Percentiles rank a stretch among this genome's conserved stretches.
phyloP scores from a whole-genome alignment of 2,113 vertebrate species.

The Hymenochirus boettgeri region DNA sequence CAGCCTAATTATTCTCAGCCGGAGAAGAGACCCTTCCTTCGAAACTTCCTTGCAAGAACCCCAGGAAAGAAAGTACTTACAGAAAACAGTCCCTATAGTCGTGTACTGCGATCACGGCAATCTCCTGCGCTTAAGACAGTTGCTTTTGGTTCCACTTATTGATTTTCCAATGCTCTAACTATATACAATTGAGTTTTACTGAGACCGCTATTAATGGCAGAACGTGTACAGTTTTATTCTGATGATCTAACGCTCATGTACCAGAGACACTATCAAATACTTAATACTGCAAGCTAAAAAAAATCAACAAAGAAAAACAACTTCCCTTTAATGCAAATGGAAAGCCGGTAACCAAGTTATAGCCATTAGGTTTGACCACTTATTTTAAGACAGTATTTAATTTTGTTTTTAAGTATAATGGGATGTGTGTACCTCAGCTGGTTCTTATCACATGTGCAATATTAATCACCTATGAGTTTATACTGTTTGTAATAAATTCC shows the following conservation, averaged over 20 bases:
- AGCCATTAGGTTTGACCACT: not conserved
- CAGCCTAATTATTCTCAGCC: conserved; percentile 66
- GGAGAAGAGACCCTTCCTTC: conserved; percentile 77
- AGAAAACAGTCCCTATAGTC: conserved; percentile 62
- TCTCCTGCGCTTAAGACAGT: conserved; percentile 53
- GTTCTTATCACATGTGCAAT: conserved; percentile 24
- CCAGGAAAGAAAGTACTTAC: conserved; percentile 50
- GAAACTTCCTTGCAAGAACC: conserved; percentile 68
- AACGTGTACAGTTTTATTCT: conserved; percentile 7
- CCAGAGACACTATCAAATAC: too few relatives aligned
- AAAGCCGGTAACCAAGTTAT: too few relatives aligned
- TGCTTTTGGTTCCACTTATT: conserved; percentile 57
- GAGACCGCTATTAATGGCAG: conserved; percentile 1
- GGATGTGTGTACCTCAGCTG: not conserved
- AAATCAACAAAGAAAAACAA: too few relatives aligned
- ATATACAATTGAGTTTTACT: conserved; percentile 2
- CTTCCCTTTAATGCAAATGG: too few relatives aligned
- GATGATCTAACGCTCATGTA: too few relatives aligned
- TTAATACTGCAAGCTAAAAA: too few relatives aligned
- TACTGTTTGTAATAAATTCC: conserved; percentile 27
- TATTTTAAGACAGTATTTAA: not conserved
- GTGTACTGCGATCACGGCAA: conserved; percentile 68
- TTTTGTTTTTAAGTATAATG: not conserved
- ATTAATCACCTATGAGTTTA: conserved; percentile 18
- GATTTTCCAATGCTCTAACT: conserved; percentile 22